Conservation (phyloP, 2,888 invertebrate species). For the Podabrus alpinus region DNA sequence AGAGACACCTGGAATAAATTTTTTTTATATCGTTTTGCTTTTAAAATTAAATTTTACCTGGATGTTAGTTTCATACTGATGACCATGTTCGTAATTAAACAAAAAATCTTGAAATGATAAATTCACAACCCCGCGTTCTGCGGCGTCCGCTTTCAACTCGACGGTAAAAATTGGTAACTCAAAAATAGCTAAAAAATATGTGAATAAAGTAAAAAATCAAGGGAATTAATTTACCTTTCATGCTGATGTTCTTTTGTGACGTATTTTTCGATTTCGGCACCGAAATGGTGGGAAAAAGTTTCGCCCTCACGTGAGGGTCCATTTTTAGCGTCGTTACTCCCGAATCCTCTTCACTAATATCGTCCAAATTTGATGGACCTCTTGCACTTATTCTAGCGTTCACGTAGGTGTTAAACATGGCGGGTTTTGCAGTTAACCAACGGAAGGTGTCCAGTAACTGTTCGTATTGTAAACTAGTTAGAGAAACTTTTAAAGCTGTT, state of each 20-base stretch:
- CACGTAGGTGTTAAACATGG: slow-evolving; percentile 48
- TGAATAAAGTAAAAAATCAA: background rate
- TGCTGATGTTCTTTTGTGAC: slow-evolving; percentile 24
- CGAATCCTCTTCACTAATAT: slow-evolving; percentile 56
- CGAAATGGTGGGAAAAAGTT: slow-evolving; percentile 53
- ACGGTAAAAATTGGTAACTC: slow-evolving; percentile 76
- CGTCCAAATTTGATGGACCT: slow-evolving; percentile 42
- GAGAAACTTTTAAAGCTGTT: slow-evolving; percentile 81
- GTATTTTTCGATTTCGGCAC: slow-evolving; percentile 19
- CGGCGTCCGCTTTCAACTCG: slow-evolving; percentile 73
- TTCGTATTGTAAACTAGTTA: slow-evolving; percentile 87
- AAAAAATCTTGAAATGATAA: slow-evolving; percentile 83
- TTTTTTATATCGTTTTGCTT: background rate
- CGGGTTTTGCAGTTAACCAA: slow-evolving; percentile 50
- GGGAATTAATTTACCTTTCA: slow-evolving; percentile 31
- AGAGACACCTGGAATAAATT: slow-evolving; percentile 66
- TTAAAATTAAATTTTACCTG: slow-evolving; percentile 55
- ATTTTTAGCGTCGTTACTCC: slow-evolving; percentile 61
- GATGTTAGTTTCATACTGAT: slow-evolving; percentile 71
- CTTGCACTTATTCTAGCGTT: slow-evolving; percentile 38
- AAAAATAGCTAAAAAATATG: slow-evolving; percentile 63
- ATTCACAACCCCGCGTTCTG: slow-evolving; percentile 81
- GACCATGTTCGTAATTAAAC: slow-evolving; percentile 72
- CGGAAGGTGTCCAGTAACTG: slow-evolving; percentile 78
- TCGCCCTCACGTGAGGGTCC: slow-evolving; percentile 67